phyloP scores from a whole-genome alignment of 2,888 invertebrate species.

The Scaptodrosophila latifasciaeformis region DNA sequence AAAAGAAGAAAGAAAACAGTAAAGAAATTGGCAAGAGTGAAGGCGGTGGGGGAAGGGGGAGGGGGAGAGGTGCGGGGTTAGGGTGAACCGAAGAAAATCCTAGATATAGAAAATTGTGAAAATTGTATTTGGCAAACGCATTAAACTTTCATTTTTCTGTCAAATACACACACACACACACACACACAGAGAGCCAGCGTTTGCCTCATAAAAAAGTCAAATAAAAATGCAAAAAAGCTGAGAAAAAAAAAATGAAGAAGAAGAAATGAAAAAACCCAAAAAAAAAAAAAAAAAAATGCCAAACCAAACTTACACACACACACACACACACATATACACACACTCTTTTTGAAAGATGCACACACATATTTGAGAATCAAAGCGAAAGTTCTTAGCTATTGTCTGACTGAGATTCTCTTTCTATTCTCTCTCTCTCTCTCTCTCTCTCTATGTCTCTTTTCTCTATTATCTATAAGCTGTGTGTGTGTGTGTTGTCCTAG shows the following conservation, averaged over 20 bases:
- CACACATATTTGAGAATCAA: conserved; percentile 54
- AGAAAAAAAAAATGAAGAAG: background rate
- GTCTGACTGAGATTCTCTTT: background rate
- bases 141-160: conserved; percentile 72
- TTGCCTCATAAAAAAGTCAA: background rate
- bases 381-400: conserved; percentile 61
- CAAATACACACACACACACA: conserved; percentile 19
- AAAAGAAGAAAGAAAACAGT: background rate
- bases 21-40: background rate
- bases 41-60: background rate
- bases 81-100: conserved; percentile 6
- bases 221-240: background rate
- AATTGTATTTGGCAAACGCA: conserved; percentile 72
- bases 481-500: conserved; percentile 3
- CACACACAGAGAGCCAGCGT: background rate
- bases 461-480: background rate
- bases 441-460: background rate
- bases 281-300: too few species aligned
- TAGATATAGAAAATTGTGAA: conserved; percentile 39
- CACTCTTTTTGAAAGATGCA: conserved; percentile 1
- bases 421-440: background rate
- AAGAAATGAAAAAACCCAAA: conserved; percentile 25
- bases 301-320: background rate
- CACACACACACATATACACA: background rate
- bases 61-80: background rate